Percentiles rank a stretch among this genome's conserved stretches.
Conservation (phyloP, 1,140 invertebrate genomes). For the Orius insidiosus region DNA sequence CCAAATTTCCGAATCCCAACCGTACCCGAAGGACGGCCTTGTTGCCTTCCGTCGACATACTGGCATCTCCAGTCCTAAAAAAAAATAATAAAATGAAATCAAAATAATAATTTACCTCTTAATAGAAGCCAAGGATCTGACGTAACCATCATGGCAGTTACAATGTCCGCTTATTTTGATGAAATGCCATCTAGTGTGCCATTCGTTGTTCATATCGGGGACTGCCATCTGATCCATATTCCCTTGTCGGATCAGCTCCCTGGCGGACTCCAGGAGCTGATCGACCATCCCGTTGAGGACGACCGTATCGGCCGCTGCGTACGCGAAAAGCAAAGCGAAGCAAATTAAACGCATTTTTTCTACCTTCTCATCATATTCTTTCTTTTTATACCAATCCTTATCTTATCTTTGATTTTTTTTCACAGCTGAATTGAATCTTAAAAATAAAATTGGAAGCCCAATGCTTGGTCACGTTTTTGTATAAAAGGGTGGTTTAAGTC, state of each 20-base stretch:
- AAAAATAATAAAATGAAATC: neutral
- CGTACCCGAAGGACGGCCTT: neutral
- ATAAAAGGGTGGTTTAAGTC: too few species aligned
- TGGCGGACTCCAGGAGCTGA: neutral
- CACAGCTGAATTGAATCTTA: neutral
- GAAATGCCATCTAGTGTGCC: conserved; percentile 12
- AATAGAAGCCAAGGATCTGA: conserved; percentile 1
- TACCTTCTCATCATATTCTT: neutral
- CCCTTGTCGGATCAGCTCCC: neutral
- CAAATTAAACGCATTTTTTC: neutral
- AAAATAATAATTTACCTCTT: neutral
- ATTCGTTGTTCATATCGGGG: neutral
- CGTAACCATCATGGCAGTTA: conserved; percentile 7
- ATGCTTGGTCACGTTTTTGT: neutral
- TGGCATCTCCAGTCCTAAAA: conserved; percentile 8
- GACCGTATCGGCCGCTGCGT: conserved; percentile 4
- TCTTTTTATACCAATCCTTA: neutral
- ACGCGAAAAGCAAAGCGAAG: neutral
- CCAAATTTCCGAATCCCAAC: conserved; percentile 6
- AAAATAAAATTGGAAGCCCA: neutral
- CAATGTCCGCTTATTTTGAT: conserved; percentile 7
- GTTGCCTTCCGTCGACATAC: conserved; percentile 11
- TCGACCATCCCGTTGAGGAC: conserved; percentile 7
- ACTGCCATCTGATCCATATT: neutral
- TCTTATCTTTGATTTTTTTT: neutral